Conservation (phyloP, 2,888 invertebrate species). For the Eutolmus rufibarbis region DNA sequence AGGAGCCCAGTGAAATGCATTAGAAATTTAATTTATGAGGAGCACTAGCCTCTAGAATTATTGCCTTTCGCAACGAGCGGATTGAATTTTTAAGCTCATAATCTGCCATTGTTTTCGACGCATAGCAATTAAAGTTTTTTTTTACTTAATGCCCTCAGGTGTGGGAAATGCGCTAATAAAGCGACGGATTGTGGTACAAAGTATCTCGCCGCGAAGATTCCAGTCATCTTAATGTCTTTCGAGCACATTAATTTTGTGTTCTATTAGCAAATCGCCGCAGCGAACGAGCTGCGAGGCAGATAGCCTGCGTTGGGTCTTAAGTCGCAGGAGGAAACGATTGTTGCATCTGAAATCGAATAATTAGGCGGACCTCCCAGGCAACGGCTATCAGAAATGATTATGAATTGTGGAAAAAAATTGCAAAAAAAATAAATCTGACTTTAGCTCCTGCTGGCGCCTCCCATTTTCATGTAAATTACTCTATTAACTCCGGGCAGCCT, state of each 20-base stretch:
- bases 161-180: slow-evolving; percentile 18
- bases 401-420: background rate
- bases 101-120: slow-evolving; percentile 11
- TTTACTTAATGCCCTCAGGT: background rate
- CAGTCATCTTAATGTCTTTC: background rate
- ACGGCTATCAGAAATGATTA: background rate
- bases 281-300: background rate
- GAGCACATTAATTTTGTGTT: background rate
- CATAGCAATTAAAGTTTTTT: slow-evolving; percentile 12
- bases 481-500: background rate
- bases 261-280: background rate
- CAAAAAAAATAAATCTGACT: background rate
- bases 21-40: slow-evolving; percentile 40
- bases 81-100: slow-evolving; percentile 24
- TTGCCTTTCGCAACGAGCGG: slow-evolving; percentile 17
- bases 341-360: background rate
- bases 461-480: slow-evolving; percentile 5
- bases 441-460: slow-evolving; percentile 20
- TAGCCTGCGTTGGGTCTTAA: background rate
- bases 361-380: background rate
- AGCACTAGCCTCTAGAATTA: slow-evolving; percentile 17
- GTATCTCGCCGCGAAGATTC: background rate
- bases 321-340: background rate
- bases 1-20: background rate
- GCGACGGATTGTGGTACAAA: background rate